Base-by-base conservation (phyloP, 1,140 invertebrate genomes). In the Lepidurus apus region DNA sequence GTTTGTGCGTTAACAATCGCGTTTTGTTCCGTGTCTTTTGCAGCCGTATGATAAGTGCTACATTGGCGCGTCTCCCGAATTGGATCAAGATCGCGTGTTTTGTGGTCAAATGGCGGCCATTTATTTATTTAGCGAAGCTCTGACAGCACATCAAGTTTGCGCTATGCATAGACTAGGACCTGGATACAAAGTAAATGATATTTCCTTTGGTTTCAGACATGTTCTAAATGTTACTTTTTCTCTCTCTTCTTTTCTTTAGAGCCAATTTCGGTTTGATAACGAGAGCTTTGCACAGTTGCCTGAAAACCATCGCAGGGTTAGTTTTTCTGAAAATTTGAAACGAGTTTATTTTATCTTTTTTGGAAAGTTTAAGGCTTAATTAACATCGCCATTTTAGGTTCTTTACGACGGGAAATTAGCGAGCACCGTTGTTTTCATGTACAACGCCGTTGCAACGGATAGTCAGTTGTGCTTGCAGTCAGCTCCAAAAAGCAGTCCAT, bases 31-130 rank as follows among this genome's bases (percentile, higher is more conserved):
- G 7, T 47, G 1, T 65, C 24, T 75, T 81, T 86, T 88, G 8
- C 85, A 99, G 95, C 94, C 96, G 53, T 99, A 98, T 88, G 97
- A 99, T 87, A 98, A 98, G 86, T 99, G 98, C 87, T 98, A 96
- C 87, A 98, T 99, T 83, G 98, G 98, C 74, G 95, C 95, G 47
- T 96, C 95, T 10, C 93, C 95, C 10, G 96, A 98, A 87, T 84
- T 97, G 83, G 95, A 96, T 83, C 96, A 99, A 85, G 94, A 97
- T 86, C 90, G 96, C 79, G 95, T 98, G 81, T 99, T 99, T 87
- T 98, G 97, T 87, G 98, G 98, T 53, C 98, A 99, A 89, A 98
- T 99, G 95, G 97, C 97, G 26, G 96, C 97, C 11, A 94, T 99
- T 81, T 99, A 99, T 87, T 87, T 99, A 77, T 99, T 99, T 86